Evolutionary conservation across 2,113 vertebrate species (phyloP).

Genomic region (Chunga burmeisteri): DNA sequence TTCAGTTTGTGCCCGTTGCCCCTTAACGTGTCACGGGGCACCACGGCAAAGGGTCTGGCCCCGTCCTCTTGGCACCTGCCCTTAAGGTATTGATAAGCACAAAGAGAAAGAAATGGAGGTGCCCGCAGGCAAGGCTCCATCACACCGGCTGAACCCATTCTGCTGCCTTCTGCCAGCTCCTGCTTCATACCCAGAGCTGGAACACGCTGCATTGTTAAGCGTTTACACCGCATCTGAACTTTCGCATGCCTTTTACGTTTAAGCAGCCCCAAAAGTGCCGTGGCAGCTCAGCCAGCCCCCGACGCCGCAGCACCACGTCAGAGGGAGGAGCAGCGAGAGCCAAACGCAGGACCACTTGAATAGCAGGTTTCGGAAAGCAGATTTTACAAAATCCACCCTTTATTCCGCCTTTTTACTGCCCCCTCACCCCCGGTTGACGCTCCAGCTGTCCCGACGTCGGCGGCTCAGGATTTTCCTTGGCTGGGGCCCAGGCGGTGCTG

Average conservation of each 20-base stretch:
- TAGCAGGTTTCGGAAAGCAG: neutral
- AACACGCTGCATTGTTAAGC: rapidly evolving
- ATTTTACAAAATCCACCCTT: neutral
- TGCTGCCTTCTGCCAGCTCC: rapidly evolving
- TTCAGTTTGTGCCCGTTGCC: too few relatives aligned
- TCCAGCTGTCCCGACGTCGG: neutral
- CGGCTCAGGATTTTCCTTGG: slow-evolving; percentile 22
- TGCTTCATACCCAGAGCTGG: rapidly evolving
- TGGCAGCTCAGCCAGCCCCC: rapidly evolving
- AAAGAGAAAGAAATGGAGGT: rapidly evolving
- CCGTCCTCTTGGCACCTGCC: too few relatives aligned
- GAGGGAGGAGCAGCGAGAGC: rapidly evolving
- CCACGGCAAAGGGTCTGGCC: too few relatives aligned
- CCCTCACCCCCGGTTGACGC: neutral
- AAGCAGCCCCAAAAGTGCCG: neutral
- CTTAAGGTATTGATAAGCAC: too few relatives aligned
- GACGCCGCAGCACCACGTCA: rapidly evolving
- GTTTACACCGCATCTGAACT: rapidly evolving
- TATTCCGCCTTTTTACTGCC: neutral
- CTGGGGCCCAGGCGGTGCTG: neutral
- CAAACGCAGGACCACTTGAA: neutral
- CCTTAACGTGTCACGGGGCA: too few relatives aligned
- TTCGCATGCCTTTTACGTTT: rapidly evolving
- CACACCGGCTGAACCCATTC: rapidly evolving
- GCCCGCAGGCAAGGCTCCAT: rapidly evolving